Conservation (phyloP, 2,113 vertebrate species). For the Petromus typicus region DNA sequence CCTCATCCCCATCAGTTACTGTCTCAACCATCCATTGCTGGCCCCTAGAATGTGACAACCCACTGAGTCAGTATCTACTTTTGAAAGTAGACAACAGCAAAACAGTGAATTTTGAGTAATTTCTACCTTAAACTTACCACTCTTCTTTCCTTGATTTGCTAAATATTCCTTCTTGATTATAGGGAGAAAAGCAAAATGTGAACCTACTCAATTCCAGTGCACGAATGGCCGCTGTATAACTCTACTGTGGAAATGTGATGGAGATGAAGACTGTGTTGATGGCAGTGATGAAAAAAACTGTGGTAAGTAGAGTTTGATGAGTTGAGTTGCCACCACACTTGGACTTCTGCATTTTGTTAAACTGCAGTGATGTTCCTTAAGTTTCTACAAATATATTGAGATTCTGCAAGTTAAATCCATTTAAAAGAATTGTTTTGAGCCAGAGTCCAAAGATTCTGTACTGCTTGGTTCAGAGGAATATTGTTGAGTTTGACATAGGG, state of each 20-base stretch:
- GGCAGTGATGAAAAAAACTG: conserved; percentile 95
- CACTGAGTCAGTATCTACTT: not conserved
- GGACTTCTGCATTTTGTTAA: not conserved
- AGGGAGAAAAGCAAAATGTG: conserved; percentile 93
- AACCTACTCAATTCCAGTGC: conserved; percentile 94
- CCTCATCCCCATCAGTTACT: not conserved
- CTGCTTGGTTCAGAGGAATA: not conserved
- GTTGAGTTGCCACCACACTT: not conserved
- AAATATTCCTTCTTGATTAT: conserved; percentile 67
- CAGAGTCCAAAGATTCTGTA: not conserved
- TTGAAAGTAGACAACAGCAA: no score
- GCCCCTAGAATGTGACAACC: not conserved
- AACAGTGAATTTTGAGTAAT: not conserved
- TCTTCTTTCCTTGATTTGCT: not conserved
- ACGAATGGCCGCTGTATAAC: conserved; percentile 97
- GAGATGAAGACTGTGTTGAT: conserved; percentile 95
- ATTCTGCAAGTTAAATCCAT: not conserved
- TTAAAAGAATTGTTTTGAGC: not conserved
- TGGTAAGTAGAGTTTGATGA: conserved; percentile 87
- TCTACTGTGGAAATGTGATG: conserved; percentile 96
- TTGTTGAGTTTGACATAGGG: not conserved
- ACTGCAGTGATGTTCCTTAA: not conserved
- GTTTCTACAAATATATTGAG: not conserved
- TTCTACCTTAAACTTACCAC: not conserved
- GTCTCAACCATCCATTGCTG: not conserved